A percentile compares a stretch with the other conserved stretches of the same genome.
phyloP scores from a whole-genome alignment of 1,140 invertebrate species.

The Piezodorus guildinii region DNA sequence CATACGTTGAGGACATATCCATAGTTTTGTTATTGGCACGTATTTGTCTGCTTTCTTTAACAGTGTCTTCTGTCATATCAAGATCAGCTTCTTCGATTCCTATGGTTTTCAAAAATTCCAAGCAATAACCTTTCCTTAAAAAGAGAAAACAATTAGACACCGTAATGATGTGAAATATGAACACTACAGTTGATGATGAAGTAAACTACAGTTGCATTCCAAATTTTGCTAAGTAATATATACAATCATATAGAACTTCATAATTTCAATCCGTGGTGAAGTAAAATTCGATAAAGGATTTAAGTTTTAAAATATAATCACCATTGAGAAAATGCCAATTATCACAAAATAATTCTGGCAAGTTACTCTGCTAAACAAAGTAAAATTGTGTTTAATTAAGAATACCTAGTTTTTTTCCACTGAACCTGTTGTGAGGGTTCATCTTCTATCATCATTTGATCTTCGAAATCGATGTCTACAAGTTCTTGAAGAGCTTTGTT shows the following conservation, averaged over 20 bases:
- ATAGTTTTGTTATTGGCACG: conserved; percentile 25
- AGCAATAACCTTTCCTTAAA: conserved; percentile 15
- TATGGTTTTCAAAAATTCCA: conserved; percentile 11
- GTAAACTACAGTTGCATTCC: no score
- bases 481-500: background rate
- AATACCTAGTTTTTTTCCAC: conserved; percentile 9
- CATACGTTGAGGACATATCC: conserved; percentile 21
- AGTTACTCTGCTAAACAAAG: no score
- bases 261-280: no score
- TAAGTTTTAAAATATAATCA: no score
- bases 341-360: no score
- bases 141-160: background rate
- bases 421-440: background rate
- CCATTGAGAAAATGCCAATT: no score
- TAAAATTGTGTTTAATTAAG: no score
- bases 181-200: no score
- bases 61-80: conserved; percentile 24
- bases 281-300: no score
- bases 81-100: conserved; percentile 19
- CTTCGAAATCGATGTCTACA: conserved; percentile 4
- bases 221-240: no score
- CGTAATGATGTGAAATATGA: no score
- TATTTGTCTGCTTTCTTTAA: conserved; percentile 28
- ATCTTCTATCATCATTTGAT: background rate
- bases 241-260: no score